Conservation (phyloP, 2,113 vertebrate genomes). For the Phoenicopterus ruber region DNA sequence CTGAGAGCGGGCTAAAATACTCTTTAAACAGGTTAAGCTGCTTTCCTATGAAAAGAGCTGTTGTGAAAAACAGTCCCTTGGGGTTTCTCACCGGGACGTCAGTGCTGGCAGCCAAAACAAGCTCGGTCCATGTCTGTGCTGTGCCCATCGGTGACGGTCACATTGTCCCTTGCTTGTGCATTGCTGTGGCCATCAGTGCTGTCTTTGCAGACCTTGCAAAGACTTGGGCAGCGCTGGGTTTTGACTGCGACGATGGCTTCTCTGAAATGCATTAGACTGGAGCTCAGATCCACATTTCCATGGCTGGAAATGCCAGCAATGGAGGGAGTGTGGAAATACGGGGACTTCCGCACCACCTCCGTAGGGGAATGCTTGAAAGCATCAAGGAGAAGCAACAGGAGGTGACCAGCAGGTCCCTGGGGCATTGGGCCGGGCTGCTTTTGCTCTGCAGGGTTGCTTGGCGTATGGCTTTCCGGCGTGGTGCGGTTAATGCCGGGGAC, state of each 20-base stretch:
- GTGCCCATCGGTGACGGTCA: accelerated
- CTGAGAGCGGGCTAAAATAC: background rate
- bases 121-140: accelerated
- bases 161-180: accelerated
- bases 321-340: accelerated
- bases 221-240: accelerated
- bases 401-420: background rate
- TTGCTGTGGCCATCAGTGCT: background rate
- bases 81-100: background rate
- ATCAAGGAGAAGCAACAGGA: accelerated
- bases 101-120: background rate
- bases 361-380: accelerated
- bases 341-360: background rate
- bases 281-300: background rate
- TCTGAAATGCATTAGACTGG: background rate
- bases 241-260: accelerated
- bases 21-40: background rate
- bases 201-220: background rate
- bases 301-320: background rate
- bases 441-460: background rate
- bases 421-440: accelerated
- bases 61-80: background rate
- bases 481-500: background rate
- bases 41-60: background rate
- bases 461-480: background rate